These are phyloP conservation scores for Orientallactaga bullata DNA, from an alignment of 2,113 vertebrate species.

Conservation along the genomic window DNA sequence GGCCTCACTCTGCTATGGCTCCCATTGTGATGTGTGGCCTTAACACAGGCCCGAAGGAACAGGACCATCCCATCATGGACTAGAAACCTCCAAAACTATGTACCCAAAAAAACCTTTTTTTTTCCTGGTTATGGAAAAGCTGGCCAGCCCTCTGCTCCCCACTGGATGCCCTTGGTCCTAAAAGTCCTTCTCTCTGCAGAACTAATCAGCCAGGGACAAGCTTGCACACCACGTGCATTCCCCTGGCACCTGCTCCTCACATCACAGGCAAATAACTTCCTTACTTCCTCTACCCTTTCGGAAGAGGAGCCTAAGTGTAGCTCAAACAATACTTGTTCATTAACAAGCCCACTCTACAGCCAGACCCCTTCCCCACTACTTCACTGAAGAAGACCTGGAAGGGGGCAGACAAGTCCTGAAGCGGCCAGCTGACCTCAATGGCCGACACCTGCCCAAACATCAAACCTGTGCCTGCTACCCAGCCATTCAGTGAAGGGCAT, in stretches of 20 bases:
- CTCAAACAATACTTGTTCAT: background rate
- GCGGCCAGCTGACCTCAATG: no score
- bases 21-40: no score
- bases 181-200: background rate
- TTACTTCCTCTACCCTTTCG: no score
- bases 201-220: fast-evolving
- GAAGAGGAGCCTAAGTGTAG: background rate
- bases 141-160: background rate
- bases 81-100: background rate
- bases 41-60: background rate
- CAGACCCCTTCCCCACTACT: background rate
- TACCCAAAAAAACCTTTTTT: background rate
- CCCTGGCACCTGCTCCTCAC: no score
- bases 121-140: no score
- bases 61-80: background rate
- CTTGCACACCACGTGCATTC: background rate
- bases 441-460: background rate
- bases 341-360: fast-evolving
- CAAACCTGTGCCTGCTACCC: background rate
- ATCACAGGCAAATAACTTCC: no score
- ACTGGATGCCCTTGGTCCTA: fast-evolving
- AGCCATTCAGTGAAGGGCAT: no score
- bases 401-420: background rate
- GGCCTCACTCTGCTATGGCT: no score
- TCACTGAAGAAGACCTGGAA: background rate